Evolutionary conservation across 2,113 vertebrate species (phyloP), one percentile per base, ranked within the genome.

Genomic region (Leucoraja erinaceus): DNA sequence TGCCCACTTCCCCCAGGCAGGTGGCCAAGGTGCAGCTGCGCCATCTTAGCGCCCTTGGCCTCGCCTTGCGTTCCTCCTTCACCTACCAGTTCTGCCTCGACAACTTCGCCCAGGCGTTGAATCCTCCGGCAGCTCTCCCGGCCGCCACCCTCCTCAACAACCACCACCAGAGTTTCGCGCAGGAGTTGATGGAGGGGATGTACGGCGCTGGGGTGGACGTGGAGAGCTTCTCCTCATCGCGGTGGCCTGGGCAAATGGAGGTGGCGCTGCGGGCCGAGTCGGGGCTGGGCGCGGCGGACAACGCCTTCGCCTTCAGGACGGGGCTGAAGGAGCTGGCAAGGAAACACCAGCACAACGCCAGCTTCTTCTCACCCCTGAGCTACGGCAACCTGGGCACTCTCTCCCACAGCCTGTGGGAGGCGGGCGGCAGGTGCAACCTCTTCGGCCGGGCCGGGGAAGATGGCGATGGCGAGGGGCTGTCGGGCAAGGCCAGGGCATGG

Each of bases 241-340:
- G 94, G 14, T 97, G 97, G 31, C 98, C 98, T 0, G 98, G 98
- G 25, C 98, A 99, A 94, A 98, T 99, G 97, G 98, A 99, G 95
- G 97, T 99, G 93, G 97, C 96, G 93, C 97, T 99, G 94, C 96
- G 97, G 94, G 97, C 98, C 0, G 96, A 96, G 0, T 99, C 98
- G 94, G 98, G 98, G 91, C 97, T 99, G 3, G 94, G 94, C 2
- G 95, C 97, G 1, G 98, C 98, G 0, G 98, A 99, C 93, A 97
- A 96, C 10, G 98, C 98, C 72, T 99, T 99, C 93, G 98, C 98
- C 0, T 98, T 99, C 93, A 97, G 97, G 95, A 97, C 98, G 0
- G 98, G 97, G 93, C 97, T 99, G 94, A 99, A 98, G 93, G 98
- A 99, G 94, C 97, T 98, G 94, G 98, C 98, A 25, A 97, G 97